These are phyloP conservation scores for Alcis repandata DNA, from an alignment of 2,888 invertebrate species.

Conservation along the genomic window DNA sequence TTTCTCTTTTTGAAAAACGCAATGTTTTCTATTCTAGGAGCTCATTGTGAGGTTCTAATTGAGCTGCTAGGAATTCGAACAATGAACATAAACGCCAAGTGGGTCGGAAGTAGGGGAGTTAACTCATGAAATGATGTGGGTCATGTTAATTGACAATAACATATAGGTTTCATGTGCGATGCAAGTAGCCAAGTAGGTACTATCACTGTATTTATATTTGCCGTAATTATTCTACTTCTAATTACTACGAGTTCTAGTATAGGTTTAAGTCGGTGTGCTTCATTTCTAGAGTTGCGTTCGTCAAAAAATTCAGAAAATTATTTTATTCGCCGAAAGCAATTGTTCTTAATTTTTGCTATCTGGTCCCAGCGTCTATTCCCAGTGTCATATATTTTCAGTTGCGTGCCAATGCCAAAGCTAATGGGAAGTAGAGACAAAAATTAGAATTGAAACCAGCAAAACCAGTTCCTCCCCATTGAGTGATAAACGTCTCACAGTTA, in stretches of 20 bases:
- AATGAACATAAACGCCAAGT: constrained; percentile 33
- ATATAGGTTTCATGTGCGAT: too few relatives aligned
- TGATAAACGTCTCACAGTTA: constrained; percentile 16
- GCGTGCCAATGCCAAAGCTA: not conserved
- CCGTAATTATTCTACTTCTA: too few relatives aligned
- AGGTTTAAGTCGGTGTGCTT: too few relatives aligned
- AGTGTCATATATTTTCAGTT: not conserved
- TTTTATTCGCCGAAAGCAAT: too few relatives aligned
- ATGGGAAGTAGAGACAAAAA: constrained; percentile 10
- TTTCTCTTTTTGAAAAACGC: constrained; percentile 58
- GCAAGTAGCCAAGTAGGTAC: too few relatives aligned
- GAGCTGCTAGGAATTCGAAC: constrained; percentile 36
- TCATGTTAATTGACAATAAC: constrained; percentile 23
- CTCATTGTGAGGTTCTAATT: constrained; percentile 42
- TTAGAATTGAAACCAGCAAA: constrained; percentile 10
- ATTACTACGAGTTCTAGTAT: too few relatives aligned
- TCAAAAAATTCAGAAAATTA: too few relatives aligned
- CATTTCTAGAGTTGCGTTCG: too few relatives aligned
- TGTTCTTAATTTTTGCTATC: not conserved
- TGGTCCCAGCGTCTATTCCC: not conserved
- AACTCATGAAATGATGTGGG: constrained; percentile 28
- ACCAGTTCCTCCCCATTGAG: constrained; percentile 23
- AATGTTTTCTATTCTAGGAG: constrained; percentile 39
- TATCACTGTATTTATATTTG: too few relatives aligned
- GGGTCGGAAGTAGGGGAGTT: constrained; percentile 24